Percentiles rank a stretch among this genome's conserved stretches.
Evolutionary conservation across 2,888 invertebrate species (phyloP).

Genomic region (Hyles lineata): DNA sequence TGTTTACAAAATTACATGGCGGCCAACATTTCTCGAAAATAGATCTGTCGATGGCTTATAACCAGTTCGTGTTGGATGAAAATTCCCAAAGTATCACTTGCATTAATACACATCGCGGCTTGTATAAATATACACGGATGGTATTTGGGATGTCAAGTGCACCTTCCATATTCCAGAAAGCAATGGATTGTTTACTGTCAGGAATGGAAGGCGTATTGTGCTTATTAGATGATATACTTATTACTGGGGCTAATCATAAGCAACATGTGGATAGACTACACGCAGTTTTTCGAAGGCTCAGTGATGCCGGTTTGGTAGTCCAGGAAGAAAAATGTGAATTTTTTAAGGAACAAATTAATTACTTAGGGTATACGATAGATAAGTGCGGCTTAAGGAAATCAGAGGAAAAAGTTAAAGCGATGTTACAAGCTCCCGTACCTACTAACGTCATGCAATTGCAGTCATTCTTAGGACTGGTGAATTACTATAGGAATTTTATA

Average conservation of each 20-base stretch:
- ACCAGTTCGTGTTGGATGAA: conserved; percentile 33
- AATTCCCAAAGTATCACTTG: conserved; percentile 34
- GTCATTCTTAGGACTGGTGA: conserved; percentile 10
- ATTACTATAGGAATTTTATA: conserved; percentile 26
- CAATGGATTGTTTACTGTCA: too few relatives aligned
- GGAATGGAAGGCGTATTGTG: conserved; percentile 33
- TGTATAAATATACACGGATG: too few relatives aligned
- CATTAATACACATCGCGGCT: conserved; percentile 36
- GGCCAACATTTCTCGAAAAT: conserved; percentile 35
- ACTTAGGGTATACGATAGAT: conserved; percentile 36
- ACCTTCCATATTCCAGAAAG: too few relatives aligned
- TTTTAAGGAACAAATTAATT: conserved; percentile 32
- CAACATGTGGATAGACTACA: conserved; percentile 18
- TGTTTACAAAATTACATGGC: conserved; percentile 39
- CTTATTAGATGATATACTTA: conserved; percentile 32
- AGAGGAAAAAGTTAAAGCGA: conserved; percentile 32
- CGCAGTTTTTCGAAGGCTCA: conserved; percentile 28
- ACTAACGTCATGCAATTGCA: conserved; percentile 3
- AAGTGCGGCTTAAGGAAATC: conserved; percentile 33
- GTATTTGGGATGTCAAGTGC: too few relatives aligned
- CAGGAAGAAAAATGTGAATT: conserved; percentile 37
- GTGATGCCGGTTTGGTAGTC: conserved; percentile 31
- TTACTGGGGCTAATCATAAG: conserved; percentile 9
- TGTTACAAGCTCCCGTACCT: conserved; percentile 31
- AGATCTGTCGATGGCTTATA: conserved; percentile 36